A percentile compares a stretch with the other conserved stretches of the same genome.
Evolutionary conservation across 35 echinoderm and acorn worm genomes (phyloP).

Genomic region (Ophiothrix spiculata): DNA sequence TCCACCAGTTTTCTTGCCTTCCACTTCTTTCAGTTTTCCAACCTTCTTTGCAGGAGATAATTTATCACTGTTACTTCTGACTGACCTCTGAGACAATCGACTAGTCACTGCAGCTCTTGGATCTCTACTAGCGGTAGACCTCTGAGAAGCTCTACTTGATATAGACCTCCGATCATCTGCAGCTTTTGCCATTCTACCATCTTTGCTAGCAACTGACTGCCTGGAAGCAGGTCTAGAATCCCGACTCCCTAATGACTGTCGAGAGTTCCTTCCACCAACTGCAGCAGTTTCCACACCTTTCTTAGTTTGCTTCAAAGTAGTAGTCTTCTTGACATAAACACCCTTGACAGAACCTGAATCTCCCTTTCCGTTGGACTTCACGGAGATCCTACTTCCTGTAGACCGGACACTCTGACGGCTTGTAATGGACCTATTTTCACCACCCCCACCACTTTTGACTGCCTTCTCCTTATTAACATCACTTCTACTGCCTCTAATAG

Average conservation of each 20-base stretch:
- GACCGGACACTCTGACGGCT: neutral
- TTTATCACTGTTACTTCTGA: neutral
- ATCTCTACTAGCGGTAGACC: neutral
- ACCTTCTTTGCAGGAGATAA: too few relatives aligned
- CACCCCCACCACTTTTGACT: neutral
- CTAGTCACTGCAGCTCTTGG: neutral
- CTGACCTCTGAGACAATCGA: neutral
- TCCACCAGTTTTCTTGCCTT: too few relatives aligned
- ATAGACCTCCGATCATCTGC: neutral
- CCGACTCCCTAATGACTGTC: too few relatives aligned
- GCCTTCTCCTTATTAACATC: neutral
- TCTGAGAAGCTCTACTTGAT: neutral
- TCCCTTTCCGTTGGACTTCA: neutral
- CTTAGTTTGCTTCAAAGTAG: neutral
- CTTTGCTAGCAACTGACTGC: neutral
- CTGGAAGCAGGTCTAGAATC: neutral
- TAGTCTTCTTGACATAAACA: neutral
- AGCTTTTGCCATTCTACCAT: neutral
- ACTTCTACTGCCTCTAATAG: neutral
- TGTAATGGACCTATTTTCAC: neutral
- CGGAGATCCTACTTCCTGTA: neutral
- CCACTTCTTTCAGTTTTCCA: too few relatives aligned
- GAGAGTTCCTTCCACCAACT: neutral
- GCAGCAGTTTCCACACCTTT: neutral
- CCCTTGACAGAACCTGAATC: neutral